A percentile compares a stretch with the other conserved stretches of the same genome.
phyloP scores from a whole-genome alignment of 2,797 vertebrate species.

The Paedocypris micromegethes region DNA sequence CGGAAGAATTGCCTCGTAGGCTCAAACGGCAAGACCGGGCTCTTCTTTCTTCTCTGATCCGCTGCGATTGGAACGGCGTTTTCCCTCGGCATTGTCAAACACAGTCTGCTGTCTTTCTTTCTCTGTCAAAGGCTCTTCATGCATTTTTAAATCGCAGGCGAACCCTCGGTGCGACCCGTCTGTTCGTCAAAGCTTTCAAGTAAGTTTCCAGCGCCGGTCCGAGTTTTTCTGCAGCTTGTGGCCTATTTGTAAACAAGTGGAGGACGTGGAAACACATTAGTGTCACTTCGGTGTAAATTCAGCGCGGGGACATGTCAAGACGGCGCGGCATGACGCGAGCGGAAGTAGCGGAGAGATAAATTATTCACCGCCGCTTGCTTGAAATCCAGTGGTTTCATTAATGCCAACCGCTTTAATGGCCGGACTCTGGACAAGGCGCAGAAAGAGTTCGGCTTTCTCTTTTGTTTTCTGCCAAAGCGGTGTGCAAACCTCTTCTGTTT shows the following conservation, averaged over 20 bases:
- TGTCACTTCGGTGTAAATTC: constrained; percentile 76
- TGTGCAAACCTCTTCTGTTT: constrained; percentile 63
- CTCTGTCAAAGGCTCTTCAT: constrained; percentile 72
- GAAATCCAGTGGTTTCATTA: constrained; percentile 66
- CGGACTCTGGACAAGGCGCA: constrained; percentile 61
- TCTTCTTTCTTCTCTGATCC: constrained; percentile 66
- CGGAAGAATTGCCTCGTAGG: constrained; percentile 77
- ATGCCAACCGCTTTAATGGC: constrained; percentile 49
- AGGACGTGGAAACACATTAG: constrained; percentile 70
- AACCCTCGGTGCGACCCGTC: constrained; percentile 28
- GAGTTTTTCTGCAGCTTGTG: constrained; percentile 58
- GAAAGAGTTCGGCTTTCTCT: constrained; percentile 63
- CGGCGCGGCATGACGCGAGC: constrained; percentile 59
- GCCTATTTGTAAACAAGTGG: constrained; percentile 81
- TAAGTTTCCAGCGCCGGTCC: constrained; percentile 63
- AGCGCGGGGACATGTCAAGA: constrained; percentile 74
- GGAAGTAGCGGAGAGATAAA: constrained; percentile 66
- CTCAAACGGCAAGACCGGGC: constrained; percentile 71
- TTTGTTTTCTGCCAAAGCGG: constrained; percentile 47
- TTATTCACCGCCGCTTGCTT: constrained; percentile 74
- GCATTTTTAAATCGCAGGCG: constrained; percentile 75
- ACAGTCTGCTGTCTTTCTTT: constrained; percentile 65
- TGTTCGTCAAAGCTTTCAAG: constrained; percentile 62
- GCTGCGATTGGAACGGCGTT: constrained; percentile 57
- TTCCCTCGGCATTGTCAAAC: constrained; percentile 63